Evolutionary conservation across 2,113 vertebrate species (phyloP).

Genomic region (Noctilio leporinus): DNA sequence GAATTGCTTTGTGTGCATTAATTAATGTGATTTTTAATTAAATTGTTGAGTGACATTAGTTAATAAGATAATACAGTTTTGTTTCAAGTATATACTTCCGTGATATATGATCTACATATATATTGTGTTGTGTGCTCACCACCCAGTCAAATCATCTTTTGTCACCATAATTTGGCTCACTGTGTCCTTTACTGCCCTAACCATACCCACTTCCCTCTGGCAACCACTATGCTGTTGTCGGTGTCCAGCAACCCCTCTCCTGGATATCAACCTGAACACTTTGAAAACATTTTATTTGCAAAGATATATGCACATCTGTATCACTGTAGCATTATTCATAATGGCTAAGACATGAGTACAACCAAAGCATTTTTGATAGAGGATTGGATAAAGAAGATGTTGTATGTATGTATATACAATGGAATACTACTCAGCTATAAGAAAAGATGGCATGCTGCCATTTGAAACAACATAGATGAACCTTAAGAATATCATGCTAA

Average conservation of each 20-base stretch:
- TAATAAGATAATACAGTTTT: background rate
- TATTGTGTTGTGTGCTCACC: background rate
- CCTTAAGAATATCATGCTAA: no score
- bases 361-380: background rate
- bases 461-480: no score
- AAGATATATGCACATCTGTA: background rate
- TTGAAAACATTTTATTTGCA: background rate
- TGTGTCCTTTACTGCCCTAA: background rate
- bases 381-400: background rate
- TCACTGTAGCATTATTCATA: no score
- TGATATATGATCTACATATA: background rate
- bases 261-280: background rate
- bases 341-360: background rate
- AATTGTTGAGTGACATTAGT: background rate
- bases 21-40: background rate
- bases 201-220: background rate
- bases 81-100: background rate
- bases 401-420: background rate
- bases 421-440: background rate
- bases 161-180: background rate
- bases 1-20: background rate
- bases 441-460: background rate
- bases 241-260: background rate
- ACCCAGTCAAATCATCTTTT: background rate
- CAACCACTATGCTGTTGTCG: background rate